Evolutionary conservation across 2,113 vertebrate species (phyloP), one percentile per base, ranked within the genome.

Genomic region (Ibidorhyncha struthersii): DNA sequence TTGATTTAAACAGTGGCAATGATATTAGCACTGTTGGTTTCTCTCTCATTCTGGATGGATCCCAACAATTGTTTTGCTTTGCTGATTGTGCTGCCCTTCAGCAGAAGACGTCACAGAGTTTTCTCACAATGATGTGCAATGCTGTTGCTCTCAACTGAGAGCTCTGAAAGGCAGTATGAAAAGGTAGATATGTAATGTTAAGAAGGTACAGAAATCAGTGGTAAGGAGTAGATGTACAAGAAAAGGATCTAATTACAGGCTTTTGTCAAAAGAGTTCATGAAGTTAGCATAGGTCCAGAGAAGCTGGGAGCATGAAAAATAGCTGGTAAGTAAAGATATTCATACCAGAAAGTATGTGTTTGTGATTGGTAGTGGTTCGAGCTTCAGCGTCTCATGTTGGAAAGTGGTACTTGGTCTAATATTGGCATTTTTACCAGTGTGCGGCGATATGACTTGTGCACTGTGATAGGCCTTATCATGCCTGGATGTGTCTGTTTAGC

Each of bases 401-500:
- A 34, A 56, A 6, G 20, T 14, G 38, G 4, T 30, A 5, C 29
- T 34, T 50, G 15, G 7, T 67, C 56, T 76, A 8, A 21, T 4
- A 5, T 12, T 18, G 40, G 10, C 34, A n/a, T 6, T 41, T 40
- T 19, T 12, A 36, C 30, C 59, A 14, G 22, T 2, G 50, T 17
- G 73, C 25, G 25, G n/a, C 3, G 0, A 4, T 47, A 4, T 10
- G n/a, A 16, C 30, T 6, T 9, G 12, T 9, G 56, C 21, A 3
- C 8, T 53, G 52, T 17, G 58, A 2, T 47, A 23, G 25, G 10
- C 30, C 1, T 17, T 21, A 18, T 3, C 16, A 3, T 8, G 9
- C 27, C 38, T 69, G 62, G 20, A 1, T 13, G 26, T 29, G 11
- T 22, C 4, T 26, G 4, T 61, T 45, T 10, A 45, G 22, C 22